phyloP scores from a whole-genome alignment of 2,797 vertebrate genomes.

The Semotilus atromaculatus region DNA sequence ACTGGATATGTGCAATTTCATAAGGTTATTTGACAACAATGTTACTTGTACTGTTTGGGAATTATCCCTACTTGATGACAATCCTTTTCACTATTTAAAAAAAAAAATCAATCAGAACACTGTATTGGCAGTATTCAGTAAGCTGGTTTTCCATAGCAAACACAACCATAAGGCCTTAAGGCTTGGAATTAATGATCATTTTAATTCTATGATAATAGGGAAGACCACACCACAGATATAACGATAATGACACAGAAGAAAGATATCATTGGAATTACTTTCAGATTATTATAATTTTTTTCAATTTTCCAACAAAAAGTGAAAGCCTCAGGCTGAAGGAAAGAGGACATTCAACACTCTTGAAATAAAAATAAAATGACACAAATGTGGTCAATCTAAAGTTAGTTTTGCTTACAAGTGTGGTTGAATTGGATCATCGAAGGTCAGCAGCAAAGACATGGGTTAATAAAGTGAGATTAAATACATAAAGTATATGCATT shows the following conservation, averaged over 20 bases:
- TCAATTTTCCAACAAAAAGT: background rate
- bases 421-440: background rate
- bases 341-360: background rate
- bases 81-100: too few relatives aligned
- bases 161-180: too few relatives aligned
- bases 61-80: too few relatives aligned
- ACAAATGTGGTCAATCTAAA: background rate
- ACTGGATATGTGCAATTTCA: too few relatives aligned
- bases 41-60: too few relatives aligned
- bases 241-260: background rate
- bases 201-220: background rate
- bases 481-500: background rate
- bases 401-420: background rate
- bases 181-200: background rate
- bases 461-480: background rate
- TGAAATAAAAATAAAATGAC: background rate
- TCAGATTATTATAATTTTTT: background rate
- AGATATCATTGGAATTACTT: background rate
- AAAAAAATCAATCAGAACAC: too few relatives aligned
- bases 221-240: background rate
- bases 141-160: too few relatives aligned
- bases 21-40: too few relatives aligned
- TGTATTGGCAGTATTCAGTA: too few relatives aligned
- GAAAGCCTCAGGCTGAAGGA: background rate
- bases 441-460: background rate